A percentile compares a stretch with the other conserved stretches of the same genome.
Evolutionary conservation across 2,888 invertebrate genomes (phyloP).

Genomic region (Tridacna crocea): DNA sequence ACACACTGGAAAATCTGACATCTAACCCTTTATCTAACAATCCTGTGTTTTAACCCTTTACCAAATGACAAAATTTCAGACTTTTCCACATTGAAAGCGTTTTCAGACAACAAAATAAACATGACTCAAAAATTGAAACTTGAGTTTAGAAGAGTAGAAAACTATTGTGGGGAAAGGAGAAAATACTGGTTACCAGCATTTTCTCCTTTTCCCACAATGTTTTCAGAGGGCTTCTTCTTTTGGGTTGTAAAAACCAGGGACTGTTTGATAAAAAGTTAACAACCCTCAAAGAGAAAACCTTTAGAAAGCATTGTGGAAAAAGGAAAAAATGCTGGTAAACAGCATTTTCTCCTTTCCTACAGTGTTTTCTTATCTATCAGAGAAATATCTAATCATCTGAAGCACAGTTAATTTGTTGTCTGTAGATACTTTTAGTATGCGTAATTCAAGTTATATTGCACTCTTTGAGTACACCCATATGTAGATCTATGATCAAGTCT

Average conservation of each 20-base stretch:
- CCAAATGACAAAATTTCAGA: not conserved
- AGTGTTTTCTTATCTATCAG: not conserved
- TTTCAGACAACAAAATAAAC: not conserved
- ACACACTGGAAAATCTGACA: too few species aligned
- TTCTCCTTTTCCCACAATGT: not conserved
- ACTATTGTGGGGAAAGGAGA: not conserved
- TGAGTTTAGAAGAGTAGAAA: not conserved
- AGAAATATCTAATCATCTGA: not conserved
- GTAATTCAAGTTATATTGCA: not conserved
- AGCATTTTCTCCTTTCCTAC: not conserved
- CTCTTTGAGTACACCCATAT: too few species aligned
- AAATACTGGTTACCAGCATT: not conserved
- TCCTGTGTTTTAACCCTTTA: not conserved
- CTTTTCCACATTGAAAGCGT: not conserved
- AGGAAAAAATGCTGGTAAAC: slow-evolving; percentile 4
- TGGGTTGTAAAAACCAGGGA: too few species aligned
- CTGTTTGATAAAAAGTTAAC: too few species aligned
- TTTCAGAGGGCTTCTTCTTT: not conserved
- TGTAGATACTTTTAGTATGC: not conserved
- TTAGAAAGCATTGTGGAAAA: not conserved
- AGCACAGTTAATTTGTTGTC: not conserved
- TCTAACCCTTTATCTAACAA: too few species aligned
- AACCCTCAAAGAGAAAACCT: not conserved
- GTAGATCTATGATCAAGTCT: too few species aligned
- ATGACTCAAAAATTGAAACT: too few species aligned